Conservation (phyloP, 2,113 vertebrate species). For the Euleptes europaea region DNA sequence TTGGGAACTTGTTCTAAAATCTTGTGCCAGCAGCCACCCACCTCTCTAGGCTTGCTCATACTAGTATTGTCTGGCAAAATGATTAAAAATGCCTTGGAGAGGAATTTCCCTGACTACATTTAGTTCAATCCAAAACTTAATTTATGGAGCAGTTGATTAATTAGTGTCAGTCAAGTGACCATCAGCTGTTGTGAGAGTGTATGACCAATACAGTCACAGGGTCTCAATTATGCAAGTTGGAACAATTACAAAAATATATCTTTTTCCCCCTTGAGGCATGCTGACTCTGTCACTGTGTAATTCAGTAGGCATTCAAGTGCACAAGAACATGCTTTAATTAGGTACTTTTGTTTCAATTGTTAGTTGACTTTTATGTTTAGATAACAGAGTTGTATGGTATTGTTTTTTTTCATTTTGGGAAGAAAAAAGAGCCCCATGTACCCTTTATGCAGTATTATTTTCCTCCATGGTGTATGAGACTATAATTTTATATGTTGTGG, state of each 20-base stretch:
- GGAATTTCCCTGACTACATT: slow-evolving; percentile 65
- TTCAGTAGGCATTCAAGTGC: slow-evolving; percentile 61
- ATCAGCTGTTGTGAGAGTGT: slow-evolving; percentile 86
- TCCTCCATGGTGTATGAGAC: neutral
- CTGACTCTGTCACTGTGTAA: slow-evolving; percentile 58
- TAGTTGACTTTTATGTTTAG: slow-evolving; percentile 51
- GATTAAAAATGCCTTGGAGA: slow-evolving; percentile 62
- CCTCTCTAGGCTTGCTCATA: slow-evolving; percentile 73
- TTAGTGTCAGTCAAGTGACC: slow-evolving; percentile 90
- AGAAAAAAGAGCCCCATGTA: neutral
- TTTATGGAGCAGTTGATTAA: slow-evolving; percentile 78
- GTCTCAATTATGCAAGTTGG: slow-evolving; percentile 83
- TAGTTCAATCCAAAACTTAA: slow-evolving; percentile 60
- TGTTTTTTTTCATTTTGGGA: neutral
- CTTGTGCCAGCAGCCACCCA: slow-evolving; percentile 66
- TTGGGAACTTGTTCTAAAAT: slow-evolving; percentile 68
- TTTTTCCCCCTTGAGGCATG: slow-evolving; percentile 52
- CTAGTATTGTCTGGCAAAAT: slow-evolving; percentile 70
- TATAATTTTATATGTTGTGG: neutral
- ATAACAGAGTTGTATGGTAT: slow-evolving; percentile 9
- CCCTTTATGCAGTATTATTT: slow-evolving; percentile 2
- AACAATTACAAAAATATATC: slow-evolving; percentile 56
- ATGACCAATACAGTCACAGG: slow-evolving; percentile 86
- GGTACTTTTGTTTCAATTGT: slow-evolving; percentile 66
- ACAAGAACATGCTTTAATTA: slow-evolving; percentile 67